Conservation (phyloP, 2,113 vertebrate genomes). For the Percina caprodes region DNA sequence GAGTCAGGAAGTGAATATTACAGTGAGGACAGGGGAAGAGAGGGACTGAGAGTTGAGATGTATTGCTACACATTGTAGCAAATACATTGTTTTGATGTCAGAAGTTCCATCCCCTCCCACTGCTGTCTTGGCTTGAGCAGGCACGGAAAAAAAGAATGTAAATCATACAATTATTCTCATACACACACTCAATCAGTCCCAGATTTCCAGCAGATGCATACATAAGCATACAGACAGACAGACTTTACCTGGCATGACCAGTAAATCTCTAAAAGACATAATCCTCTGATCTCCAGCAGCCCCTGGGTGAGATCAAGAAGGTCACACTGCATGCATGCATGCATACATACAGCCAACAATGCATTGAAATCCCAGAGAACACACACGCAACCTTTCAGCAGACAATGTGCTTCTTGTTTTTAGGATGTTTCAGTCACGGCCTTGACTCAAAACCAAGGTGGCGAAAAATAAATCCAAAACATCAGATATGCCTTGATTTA, state of each 20-base stretch:
- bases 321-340: slow-evolving; percentile 29
- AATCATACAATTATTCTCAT: slow-evolving; percentile 60
- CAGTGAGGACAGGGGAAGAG: slow-evolving; percentile 1
- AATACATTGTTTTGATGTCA: slow-evolving; percentile 67
- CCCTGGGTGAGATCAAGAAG: slow-evolving; percentile 44
- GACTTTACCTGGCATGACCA: slow-evolving; percentile 59
- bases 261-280: slow-evolving; percentile 40
- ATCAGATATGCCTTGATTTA: slow-evolving; percentile 44
- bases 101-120: slow-evolving; percentile 48
- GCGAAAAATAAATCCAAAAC: slow-evolving; percentile 37
- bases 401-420: slow-evolving; percentile 52
- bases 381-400: slow-evolving; percentile 10
- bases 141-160: slow-evolving; percentile 45
- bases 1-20: slow-evolving; percentile 6
- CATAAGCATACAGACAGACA: not conserved
- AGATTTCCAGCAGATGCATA: slow-evolving; percentile 49
- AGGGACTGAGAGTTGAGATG: slow-evolving; percentile 27
- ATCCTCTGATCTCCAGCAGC: slow-evolving; percentile 53
- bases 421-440: not conserved
- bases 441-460: slow-evolving; percentile 29
- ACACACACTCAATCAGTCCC: slow-evolving; percentile 44
- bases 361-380: not conserved
- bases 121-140: slow-evolving; percentile 33
- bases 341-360: slow-evolving; percentile 9
- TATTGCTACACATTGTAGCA: slow-evolving; percentile 33